A percentile compares a stretch with the other conserved stretches of the same genome.
phyloP scores from a whole-genome alignment of 2,888 invertebrate genomes.

The Zonitis immaculata region DNA sequence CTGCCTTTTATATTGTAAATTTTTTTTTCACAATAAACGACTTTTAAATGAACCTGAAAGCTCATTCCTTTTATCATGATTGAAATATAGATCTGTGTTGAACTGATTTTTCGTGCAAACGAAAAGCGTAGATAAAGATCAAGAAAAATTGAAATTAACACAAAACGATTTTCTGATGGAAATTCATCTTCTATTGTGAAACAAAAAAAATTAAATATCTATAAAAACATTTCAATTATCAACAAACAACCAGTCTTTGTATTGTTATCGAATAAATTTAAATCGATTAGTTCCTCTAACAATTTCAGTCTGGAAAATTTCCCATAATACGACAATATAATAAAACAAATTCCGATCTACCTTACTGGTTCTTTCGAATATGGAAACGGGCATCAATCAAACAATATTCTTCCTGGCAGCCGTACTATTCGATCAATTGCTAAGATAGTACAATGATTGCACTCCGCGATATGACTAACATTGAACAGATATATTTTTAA shows the following conservation, averaged over 20 bases:
- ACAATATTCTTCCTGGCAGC: too few species aligned
- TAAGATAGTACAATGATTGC: too few species aligned
- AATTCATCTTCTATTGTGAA: too few species aligned
- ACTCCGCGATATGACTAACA: too few species aligned
- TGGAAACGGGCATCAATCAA: too few species aligned
- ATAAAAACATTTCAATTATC: not conserved
- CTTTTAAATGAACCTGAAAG: not conserved
- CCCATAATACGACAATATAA: not conserved
- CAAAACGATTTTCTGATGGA: too few species aligned
- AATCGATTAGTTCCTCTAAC: slow-evolving; percentile 8
- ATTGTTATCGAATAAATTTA: slow-evolving; percentile 8
- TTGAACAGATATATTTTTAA: too few species aligned
- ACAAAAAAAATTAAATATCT: not conserved
- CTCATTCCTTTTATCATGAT: not conserved
- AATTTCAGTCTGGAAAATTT: slow-evolving; percentile 11
- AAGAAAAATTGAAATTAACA: too few species aligned
- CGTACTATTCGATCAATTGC: too few species aligned
- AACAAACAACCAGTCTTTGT: slow-evolving; percentile 1
- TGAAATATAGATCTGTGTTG: not conserved
- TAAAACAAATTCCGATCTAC: slow-evolving; percentile 6
- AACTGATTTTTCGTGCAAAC: not conserved
- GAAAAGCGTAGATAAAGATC: not conserved
- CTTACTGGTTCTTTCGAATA: too few species aligned
- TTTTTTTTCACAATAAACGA: not conserved
- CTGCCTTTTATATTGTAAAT: not conserved